Evolutionary conservation across 2,888 invertebrate genomes (phyloP), one percentile per base, ranked within the genome.

Genomic region (Andrena camellia): DNA sequence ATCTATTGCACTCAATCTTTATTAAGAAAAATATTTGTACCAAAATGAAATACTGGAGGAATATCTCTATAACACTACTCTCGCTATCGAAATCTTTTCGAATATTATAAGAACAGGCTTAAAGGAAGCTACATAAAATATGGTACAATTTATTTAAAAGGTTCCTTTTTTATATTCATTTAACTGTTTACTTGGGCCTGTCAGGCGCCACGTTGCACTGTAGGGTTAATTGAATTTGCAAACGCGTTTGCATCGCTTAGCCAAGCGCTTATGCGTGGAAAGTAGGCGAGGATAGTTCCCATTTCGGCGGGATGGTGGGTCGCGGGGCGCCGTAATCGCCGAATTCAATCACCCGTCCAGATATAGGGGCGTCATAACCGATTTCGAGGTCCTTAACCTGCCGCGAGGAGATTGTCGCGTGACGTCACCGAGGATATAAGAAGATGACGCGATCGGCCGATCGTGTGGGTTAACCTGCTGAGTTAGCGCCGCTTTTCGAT

Each of bases 391-490:
- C 80, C 33, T 89, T 89, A 69, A 89, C 88, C 88, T 88, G 50
- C 75, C 26, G 69, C 26, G 20, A 23, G 35, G 78, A 69, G 83
- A 79, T 73, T 35, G 72, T 50, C 66, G 78, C 71, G 75, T 87
- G 89, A 89, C 86, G 88, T 89, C 86, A 87, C 82, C 83, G 70
- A 64, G 78, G 82, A 79, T 88, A 89, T 62, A 85, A 84, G 88
- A 86, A 89, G 89, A 89, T 88, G 89, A 89, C 88, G 89, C 89
- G 85, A 88, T 86, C 89, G 77, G 83, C 60, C 68, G 80, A 86
- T 84, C 86, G 89, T 89, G 89, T 89, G 89, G 89, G 89, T 80
- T 89, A 84, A 86, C 86, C 83, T 86, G 89, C 83, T 70, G 85
- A 35, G 81, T 84, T 89, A 85, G 88, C 82, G 83, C 78, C 85